Percentiles rank a stretch among this genome's conserved stretches.
These are phyloP conservation scores for Hemicrepidius hirtus DNA, from an alignment of 2,888 invertebrate genomes.

Conservation along the genomic window DNA sequence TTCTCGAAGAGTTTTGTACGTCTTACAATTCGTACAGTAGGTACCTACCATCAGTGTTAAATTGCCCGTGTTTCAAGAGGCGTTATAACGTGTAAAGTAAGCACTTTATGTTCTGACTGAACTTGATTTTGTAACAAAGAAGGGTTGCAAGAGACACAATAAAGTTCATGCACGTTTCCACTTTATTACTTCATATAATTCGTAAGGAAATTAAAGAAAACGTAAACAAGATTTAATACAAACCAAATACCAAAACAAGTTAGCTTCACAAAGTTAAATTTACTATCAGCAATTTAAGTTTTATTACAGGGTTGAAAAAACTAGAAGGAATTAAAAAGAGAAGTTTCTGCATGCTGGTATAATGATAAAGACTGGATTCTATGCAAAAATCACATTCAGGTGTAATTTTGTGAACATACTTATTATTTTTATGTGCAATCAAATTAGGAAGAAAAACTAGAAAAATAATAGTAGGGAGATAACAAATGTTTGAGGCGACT, in stretches of 20 bases:
- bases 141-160: slow-evolving; percentile 26
- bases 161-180: slow-evolving; percentile 26
- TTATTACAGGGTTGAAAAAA: no score
- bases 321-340: no score
- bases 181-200: slow-evolving; percentile 19
- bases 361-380: no score
- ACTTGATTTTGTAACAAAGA: slow-evolving; percentile 49
- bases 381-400: no score
- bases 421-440: no score
- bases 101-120: slow-evolving; percentile 42
- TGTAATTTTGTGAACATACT: no score
- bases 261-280: background rate
- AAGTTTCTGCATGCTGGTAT: no score
- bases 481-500: no score
- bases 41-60: slow-evolving; percentile 35
- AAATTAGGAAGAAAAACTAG: no score
- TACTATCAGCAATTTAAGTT: no score
- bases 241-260: background rate
- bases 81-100: slow-evolving; percentile 30
- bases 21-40: slow-evolving; percentile 18
- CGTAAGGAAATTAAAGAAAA: slow-evolving; percentile 18
- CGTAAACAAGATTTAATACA: background rate
- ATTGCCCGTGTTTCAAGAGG: slow-evolving; percentile 32
- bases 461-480: no score
- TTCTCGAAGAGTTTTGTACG: slow-evolving; percentile 27